Evolutionary conservation across 2,797 vertebrate genomes (phyloP).

Genomic region (Acipenser oxyrinchus): DNA sequence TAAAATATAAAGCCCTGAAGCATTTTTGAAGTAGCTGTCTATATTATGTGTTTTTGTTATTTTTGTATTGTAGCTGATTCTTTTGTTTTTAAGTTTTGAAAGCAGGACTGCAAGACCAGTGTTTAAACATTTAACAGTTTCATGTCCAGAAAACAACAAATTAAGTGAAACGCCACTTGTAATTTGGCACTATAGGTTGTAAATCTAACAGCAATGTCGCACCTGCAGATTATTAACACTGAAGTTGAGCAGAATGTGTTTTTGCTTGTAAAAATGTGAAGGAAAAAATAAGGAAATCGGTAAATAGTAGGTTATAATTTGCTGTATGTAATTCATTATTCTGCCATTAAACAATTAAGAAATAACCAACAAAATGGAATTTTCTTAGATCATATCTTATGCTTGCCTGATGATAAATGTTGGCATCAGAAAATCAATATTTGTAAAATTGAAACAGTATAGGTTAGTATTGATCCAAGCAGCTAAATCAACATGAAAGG

Average conservation of each 20-base stretch:
- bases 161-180: constrained; percentile 8
- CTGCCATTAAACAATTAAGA: constrained; percentile 35
- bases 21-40: constrained; percentile 52
- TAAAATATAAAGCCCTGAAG: constrained; percentile 75
- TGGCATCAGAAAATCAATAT: constrained; percentile 91
- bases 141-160: constrained; percentile 13
- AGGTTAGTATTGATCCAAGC: constrained; percentile 91
- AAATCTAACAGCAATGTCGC: background rate
- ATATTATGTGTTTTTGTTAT: constrained; percentile 38
- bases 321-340: constrained; percentile 13
- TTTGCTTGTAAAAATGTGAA: no score
- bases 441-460: constrained; percentile 99
- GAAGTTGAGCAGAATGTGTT: constrained; percentile 3
- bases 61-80: constrained; percentile 32
- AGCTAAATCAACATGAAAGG: constrained; percentile 89
- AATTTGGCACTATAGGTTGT: background rate
- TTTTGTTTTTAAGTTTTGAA: background rate
- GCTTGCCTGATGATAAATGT: constrained; percentile 89
- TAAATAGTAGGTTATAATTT: no score
- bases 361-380: constrained; percentile 40
- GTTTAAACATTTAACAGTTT: constrained; percentile 35
- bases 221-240: constrained; percentile 27
- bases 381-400: constrained; percentile 59
- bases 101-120: constrained; percentile 25
- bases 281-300: no score